A percentile compares a stretch with the other conserved stretches of the same genome.
Evolutionary conservation across 2,888 invertebrate genomes (phyloP).

Genomic region (Acleris laterana): DNA sequence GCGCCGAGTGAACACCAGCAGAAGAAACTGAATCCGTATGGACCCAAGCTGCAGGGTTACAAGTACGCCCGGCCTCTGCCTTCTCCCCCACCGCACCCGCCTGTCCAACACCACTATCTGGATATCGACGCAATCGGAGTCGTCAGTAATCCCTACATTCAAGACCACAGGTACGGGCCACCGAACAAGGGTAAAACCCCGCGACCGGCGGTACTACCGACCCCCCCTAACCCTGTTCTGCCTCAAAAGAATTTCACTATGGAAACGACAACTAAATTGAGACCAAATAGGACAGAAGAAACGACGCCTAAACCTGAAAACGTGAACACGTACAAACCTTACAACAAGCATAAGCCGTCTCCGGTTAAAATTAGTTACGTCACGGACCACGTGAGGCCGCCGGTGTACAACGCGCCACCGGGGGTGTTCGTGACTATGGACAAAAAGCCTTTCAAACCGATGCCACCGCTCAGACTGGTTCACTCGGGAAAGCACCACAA

Average conservation of each 20-base stretch:
- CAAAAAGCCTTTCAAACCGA: constrained; percentile 78
- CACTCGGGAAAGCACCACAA: constrained; percentile 58
- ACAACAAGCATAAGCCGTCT: constrained; percentile 54
- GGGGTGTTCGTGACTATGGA: constrained; percentile 78
- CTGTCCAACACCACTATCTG: constrained; percentile 56
- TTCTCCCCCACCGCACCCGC: constrained; percentile 52
- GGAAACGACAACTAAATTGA: constrained; percentile 51
- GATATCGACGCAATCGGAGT: constrained; percentile 48
- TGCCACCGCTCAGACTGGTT: constrained; percentile 71
- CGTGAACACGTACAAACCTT: constrained; percentile 51
- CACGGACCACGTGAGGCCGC: constrained; percentile 70
- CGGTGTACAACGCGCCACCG: constrained; percentile 76
- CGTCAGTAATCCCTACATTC: constrained; percentile 46
- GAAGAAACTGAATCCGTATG: constrained; percentile 59
- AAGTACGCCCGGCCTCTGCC: constrained; percentile 56
- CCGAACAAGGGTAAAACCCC: constrained; percentile 62
- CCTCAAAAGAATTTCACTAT: constrained; percentile 52
- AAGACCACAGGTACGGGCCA: constrained; percentile 56
- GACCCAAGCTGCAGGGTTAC: constrained; percentile 54
- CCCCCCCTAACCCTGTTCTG: constrained; percentile 50
- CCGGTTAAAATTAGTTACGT: constrained; percentile 64
- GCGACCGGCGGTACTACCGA: constrained; percentile 66
- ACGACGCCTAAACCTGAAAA: constrained; percentile 58
- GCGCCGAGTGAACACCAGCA: constrained; percentile 58
- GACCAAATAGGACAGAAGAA: constrained; percentile 51